phyloP scores from a whole-genome alignment of 1,140 invertebrate genomes.

The Polyergus mexicanus region DNA sequence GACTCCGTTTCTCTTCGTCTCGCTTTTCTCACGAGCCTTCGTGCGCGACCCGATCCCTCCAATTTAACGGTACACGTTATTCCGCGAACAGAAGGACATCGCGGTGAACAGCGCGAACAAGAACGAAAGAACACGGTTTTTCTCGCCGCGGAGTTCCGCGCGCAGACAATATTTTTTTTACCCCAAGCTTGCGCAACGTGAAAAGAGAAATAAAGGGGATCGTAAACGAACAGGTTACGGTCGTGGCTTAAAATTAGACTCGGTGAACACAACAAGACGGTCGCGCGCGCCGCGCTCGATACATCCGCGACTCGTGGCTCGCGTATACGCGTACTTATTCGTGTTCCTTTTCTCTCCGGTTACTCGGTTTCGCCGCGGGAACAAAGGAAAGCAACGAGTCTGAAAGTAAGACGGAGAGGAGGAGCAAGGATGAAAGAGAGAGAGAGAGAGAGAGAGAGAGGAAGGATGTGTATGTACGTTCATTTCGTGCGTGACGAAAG shows the following conservation, averaged over 20 bases:
- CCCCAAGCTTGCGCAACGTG: background rate
- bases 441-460: background rate
- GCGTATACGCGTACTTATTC: background rate
- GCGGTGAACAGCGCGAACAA: background rate
- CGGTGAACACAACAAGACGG: background rate
- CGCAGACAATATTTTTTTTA: slow-evolving; percentile 21
- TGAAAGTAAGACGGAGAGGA: slow-evolving; percentile 31
- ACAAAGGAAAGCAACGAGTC: slow-evolving; percentile 59
- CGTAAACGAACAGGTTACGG: slow-evolving; percentile 56
- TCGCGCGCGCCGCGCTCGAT: slow-evolving; percentile 14
- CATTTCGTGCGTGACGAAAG: slow-evolving; percentile 55
- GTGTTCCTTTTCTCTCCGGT: slow-evolving; percentile 28
- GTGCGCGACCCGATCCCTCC: too few species aligned
- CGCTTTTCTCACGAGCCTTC: background rate
- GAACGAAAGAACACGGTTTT: background rate
- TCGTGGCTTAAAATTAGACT: slow-evolving; percentile 56
- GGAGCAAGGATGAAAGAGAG: background rate
- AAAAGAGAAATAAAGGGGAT: slow-evolving; percentile 28
- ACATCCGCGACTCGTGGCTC: slow-evolving; percentile 28
- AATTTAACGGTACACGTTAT: slow-evolving; percentile 14
- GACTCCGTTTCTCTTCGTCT: background rate
- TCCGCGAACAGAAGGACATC: background rate
- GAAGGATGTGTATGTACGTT: background rate
- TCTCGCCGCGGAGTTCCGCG: background rate
- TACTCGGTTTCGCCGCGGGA: slow-evolving; percentile 33